Conservation (phyloP, 1,140 invertebrate genomes). For the Cydia strobilella region DNA sequence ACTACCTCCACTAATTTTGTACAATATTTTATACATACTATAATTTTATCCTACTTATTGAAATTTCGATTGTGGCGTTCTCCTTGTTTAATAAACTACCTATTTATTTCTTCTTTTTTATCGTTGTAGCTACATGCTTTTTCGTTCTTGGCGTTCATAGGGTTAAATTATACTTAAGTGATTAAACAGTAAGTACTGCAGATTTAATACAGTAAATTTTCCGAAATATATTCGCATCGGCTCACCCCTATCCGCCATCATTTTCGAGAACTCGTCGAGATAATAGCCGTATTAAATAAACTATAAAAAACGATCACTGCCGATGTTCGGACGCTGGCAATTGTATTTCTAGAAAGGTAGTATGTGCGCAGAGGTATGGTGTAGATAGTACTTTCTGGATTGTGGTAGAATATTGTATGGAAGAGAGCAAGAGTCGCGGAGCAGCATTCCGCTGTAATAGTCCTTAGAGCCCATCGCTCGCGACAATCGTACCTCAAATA, state of each 20-base stretch:
- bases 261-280: slow-evolving; percentile 39
- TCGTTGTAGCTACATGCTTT: too few relatives aligned
- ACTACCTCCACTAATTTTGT: slow-evolving; percentile 21
- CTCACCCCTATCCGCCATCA: slow-evolving; percentile 11
- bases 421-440: slow-evolving; percentile 67
- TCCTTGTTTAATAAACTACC: too few relatives aligned
- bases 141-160: too few relatives aligned
- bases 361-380: slow-evolving; percentile 34
- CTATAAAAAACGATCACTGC: slow-evolving; percentile 54
- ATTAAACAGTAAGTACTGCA: too few relatives aligned
- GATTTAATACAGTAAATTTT: background rate
- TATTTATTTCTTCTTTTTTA: too few relatives aligned
- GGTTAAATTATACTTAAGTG: background rate
- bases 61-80: too few relatives aligned
- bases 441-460: slow-evolving; percentile 73
- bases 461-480: slow-evolving; percentile 59
- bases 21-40: background rate
- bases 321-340: slow-evolving; percentile 30
- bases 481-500: slow-evolving; percentile 47
- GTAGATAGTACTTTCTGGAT: background rate
- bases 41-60: background rate
- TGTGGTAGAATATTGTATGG: slow-evolving; percentile 21
- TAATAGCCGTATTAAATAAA: slow-evolving; percentile 58
- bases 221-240: background rate
- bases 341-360: background rate